phyloP scores from a whole-genome alignment of 2,888 invertebrate species.

The Tuta absoluta region DNA sequence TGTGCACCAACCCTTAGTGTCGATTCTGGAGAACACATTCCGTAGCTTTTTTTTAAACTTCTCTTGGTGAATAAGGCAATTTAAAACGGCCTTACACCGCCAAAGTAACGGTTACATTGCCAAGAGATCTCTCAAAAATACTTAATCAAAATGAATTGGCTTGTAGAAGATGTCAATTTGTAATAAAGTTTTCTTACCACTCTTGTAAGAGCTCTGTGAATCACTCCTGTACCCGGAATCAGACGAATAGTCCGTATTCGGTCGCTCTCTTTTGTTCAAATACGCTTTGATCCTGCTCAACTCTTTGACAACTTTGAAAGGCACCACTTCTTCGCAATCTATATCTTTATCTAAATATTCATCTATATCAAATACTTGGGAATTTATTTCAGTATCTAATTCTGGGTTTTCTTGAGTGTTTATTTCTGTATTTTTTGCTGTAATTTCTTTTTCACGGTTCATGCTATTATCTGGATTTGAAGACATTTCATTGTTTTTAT shows the following conservation, averaged over 20 bases:
- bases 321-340: conserved; percentile 38
- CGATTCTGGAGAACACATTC: no score
- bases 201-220: conserved; percentile 45
- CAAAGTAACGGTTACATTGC: no score
- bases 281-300: conserved; percentile 58
- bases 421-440: background rate
- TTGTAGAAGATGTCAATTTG: no score
- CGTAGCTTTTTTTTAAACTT: no score
- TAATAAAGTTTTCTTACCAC: no score
- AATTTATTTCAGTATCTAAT: background rate
- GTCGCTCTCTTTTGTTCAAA: conserved; percentile 46
- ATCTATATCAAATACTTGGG: conserved; percentile 30
- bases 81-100: no score
- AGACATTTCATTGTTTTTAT: background rate
- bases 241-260: conserved; percentile 38
- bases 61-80: no score
- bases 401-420: background rate
- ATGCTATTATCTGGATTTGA: no score
- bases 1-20: no score
- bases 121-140: no score
- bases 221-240: conserved; percentile 66
- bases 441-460: background rate
- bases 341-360: conserved; percentile 30
- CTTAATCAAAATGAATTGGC: no score
- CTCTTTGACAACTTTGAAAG: conserved; percentile 68